Conservation (phyloP, 2,797 vertebrate genomes). For the Parauchenoglanis punctatus region DNA sequence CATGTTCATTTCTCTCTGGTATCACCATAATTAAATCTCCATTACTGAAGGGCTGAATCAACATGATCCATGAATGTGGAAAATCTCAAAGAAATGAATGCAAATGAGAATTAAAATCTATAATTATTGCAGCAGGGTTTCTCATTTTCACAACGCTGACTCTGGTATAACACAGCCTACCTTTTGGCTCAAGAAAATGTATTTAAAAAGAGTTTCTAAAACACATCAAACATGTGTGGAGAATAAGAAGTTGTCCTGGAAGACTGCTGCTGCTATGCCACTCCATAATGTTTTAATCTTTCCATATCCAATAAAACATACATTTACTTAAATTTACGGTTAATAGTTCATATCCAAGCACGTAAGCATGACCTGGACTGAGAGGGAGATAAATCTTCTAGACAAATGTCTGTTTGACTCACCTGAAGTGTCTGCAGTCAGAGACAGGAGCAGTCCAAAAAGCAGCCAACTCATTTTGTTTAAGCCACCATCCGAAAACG, state of each 20-base stretch:
- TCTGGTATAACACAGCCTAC: too few species aligned
- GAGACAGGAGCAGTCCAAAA: constrained; percentile 14
- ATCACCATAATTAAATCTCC: neutral
- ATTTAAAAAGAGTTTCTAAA: neutral
- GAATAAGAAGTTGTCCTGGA: neutral
- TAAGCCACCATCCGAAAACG: constrained; percentile 16
- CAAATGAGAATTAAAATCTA: neutral
- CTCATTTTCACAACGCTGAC: neutral
- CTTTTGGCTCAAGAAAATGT: neutral
- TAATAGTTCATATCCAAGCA: neutral
- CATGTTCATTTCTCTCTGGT: neutral
- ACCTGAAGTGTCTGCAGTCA: constrained; percentile 35
- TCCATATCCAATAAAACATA: neutral
- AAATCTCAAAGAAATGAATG: neutral
- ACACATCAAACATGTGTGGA: neutral
- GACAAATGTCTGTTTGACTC: neutral
- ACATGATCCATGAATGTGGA: neutral
- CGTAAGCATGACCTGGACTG: neutral
- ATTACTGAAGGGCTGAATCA: neutral
- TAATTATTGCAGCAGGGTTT: neutral
- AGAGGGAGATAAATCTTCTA: neutral
- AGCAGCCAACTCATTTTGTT: constrained; percentile 20
- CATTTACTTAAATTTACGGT: neutral
- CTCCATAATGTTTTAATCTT: neutral
- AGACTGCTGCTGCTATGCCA: neutral